Base-by-base conservation (phyloP, 2,797 vertebrate genomes). In the Urocyon cinereoargenteus region DNA sequence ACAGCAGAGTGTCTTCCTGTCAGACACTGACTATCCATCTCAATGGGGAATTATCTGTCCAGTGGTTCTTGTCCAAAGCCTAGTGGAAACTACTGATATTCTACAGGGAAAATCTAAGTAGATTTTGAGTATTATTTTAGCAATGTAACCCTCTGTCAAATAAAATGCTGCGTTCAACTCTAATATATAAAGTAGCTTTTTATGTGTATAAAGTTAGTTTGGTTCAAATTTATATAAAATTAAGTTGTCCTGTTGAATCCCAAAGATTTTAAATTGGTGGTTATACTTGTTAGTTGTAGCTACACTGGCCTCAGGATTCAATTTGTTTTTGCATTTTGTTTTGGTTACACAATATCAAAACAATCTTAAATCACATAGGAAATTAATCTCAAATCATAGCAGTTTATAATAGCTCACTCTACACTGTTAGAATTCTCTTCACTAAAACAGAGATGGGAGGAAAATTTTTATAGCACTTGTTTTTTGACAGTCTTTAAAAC, bases 171-270 rank as follows among this genome's bases (percentile, higher is more conserved):
- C 13, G 75, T 1, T 91, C 18, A 91, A 75, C 11, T 61, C 26
- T 68, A 95, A 93, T 26, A 84, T 40, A 31, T 86, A 97, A 70
- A 70, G 24, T 64, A 31, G 5, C 12, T 61, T 85, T 87, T 95
- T 91, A 90, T 57, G 92, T 87, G 15, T 61, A 36, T 75, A 90
- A 68, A 70, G 61, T 84, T 93, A n/a, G 57, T 68, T 95, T 81
- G 34, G 84, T 94, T 82, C n/a, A 92, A 36, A 93, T 75, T 96
- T 85, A 87, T 19, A 82, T 70, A 85, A 84, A 96, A 83, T 85
- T 8, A 89, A 83, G 1, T 86, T 96, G 49, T 70, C 93, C 36
- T 19, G 14, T 84, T 64, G 36, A 89, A 61, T 5, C 18, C 40
- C 12, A 31, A 22, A 75, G 26, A 83, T 36, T 92, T 93, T 61